These are phyloP conservation scores for Ichneumoninae sp. DNA, from an alignment of 2,888 invertebrate species.

Conservation along the genomic window DNA sequence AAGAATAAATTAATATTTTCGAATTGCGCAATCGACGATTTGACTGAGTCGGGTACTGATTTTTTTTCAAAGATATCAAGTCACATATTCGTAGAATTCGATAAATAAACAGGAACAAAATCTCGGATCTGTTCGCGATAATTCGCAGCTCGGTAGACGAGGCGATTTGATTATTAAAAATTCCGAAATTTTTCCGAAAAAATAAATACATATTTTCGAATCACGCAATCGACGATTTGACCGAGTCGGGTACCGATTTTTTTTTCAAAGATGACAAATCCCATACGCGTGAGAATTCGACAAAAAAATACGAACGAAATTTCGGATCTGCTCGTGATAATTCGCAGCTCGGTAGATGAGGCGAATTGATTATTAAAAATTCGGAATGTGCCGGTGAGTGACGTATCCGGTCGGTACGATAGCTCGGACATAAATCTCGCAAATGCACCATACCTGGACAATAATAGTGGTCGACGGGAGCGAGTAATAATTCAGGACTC, in stretches of 20 bases:
- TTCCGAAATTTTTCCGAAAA: too few species aligned
- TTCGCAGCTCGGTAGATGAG: not conserved
- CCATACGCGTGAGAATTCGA: not conserved
- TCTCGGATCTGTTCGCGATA: constrained; percentile 43
- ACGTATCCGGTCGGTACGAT: too few species aligned
- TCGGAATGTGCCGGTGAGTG: too few species aligned
- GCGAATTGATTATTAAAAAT: not conserved
- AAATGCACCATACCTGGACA: too few species aligned
- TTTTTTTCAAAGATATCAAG: constrained; percentile 1
- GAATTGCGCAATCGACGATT: constrained; percentile 60
- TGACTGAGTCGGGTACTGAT: constrained; percentile 24
- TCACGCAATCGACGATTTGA: constrained; percentile 59
- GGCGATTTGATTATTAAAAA: too few species aligned
- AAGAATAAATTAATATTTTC: not conserved
- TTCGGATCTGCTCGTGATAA: constrained; percentile 43
- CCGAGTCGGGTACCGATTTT: constrained; percentile 20
- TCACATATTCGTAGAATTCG: not conserved
- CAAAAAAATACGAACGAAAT: constrained; percentile 12
- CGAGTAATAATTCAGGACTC: too few species aligned
- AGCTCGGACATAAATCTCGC: too few species aligned
- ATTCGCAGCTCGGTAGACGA: too few species aligned
- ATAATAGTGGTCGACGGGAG: too few species aligned
- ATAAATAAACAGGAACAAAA: constrained; percentile 15
- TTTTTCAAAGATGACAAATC: not conserved
- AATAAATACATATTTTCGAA: not conserved